phyloP scores from a whole-genome alignment of 2,113 vertebrate genomes.

The Cephalopholis sonnerati region DNA sequence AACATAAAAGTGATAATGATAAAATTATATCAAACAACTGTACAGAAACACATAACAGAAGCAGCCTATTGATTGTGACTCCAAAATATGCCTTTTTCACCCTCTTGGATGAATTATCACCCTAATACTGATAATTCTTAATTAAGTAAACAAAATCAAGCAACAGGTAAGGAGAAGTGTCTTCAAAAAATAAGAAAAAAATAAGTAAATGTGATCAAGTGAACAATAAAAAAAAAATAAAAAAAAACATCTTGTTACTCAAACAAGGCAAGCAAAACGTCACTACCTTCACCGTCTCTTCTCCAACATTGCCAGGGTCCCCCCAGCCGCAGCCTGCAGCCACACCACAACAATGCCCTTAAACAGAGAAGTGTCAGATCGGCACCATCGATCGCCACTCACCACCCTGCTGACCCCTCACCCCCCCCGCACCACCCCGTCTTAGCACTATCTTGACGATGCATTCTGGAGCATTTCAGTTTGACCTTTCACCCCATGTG shows the following conservation, averaged over 20 bases:
- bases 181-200: conserved; percentile 14
- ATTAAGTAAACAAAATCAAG: conserved; percentile 10
- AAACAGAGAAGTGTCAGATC: conserved; percentile 83
- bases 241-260: conserved; percentile 76
- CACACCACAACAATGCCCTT: conserved; percentile 83
- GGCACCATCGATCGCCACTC: conserved; percentile 74
- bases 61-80: conserved; percentile 79
- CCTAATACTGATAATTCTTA: conserved; percentile 12
- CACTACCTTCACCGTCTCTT: conserved; percentile 82
- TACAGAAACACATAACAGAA: conserved; percentile 55
- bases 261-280: conserved; percentile 82
- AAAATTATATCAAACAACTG: conserved; percentile 44
- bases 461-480: neutral
- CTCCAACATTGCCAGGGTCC: conserved; percentile 75
- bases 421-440: conserved; percentile 7
- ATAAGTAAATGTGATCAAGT: conserved; percentile 39
- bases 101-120: conserved; percentile 39
- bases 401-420: conserved; percentile 49
- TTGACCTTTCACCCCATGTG: neutral
- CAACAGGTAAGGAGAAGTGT: conserved; percentile 31
- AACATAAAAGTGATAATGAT: conserved; percentile 38
- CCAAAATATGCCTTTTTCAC: conserved; percentile 50
- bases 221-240: conserved; percentile 16
- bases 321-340: conserved; percentile 81
- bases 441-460: conserved; percentile 9